Evolutionary conservation across 92 coral and sea anemone species (phyloP).

Genomic region (Ricordea florida): DNA sequence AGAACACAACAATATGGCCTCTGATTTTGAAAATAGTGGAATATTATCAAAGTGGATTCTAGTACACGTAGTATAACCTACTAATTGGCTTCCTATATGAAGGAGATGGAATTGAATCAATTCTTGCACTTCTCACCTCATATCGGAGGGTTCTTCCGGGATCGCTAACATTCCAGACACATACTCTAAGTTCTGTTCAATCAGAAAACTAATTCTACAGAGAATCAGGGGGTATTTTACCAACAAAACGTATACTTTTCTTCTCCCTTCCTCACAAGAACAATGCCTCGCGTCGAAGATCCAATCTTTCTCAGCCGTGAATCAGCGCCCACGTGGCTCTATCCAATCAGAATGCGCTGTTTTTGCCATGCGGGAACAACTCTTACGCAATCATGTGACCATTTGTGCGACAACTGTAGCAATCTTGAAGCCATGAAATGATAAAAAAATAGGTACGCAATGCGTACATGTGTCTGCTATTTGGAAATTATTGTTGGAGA

Average conservation of each 20-base stretch:
- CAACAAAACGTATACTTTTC: not conserved
- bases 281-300: conserved; percentile 31
- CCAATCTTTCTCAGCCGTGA: conserved; percentile 30
- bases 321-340: conserved; percentile 96
- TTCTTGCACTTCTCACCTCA: conserved; percentile 69
- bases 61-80: too few species aligned
- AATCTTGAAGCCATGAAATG: not conserved
- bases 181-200: conserved; percentile 10
- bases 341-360: conserved; percentile 56
- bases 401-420: not conserved
- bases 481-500: too few species aligned
- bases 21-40: too few species aligned
- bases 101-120: not conserved
- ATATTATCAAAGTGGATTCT: too few species aligned
- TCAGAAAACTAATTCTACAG: not conserved
- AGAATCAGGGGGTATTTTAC: not conserved
- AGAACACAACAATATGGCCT: too few species aligned
- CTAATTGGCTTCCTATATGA: conserved; percentile 2
- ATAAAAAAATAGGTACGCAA: not conserved
- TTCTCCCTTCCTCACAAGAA: not conserved
- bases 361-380: conserved; percentile 66
- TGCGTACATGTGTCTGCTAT: too few species aligned
- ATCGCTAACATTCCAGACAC: conserved; percentile 77
- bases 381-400: conserved; percentile 23
- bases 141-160: conserved; percentile 71